Base-by-base conservation (phyloP, 2,888 invertebrate genomes). In the Drymonia ruficornis region DNA sequence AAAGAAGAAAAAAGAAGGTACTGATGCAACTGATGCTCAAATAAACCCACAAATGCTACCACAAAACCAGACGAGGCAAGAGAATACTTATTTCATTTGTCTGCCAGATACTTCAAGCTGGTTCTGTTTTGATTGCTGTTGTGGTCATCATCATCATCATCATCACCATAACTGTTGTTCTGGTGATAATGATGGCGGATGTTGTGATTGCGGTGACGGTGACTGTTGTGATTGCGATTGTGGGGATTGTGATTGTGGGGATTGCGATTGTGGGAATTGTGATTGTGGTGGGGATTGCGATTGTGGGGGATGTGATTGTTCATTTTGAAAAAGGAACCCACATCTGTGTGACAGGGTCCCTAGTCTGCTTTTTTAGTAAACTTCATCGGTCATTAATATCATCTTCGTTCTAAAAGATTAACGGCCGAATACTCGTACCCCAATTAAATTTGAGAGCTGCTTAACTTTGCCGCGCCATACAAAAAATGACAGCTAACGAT, bases 261-360 rank as follows among this genome's bases (percentile, higher is more conserved):
- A 50, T 6, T 28, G 52, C 28, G 19, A 19, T 15, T 40, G 31
- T 9, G 31, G 52, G 42, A 18, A 19, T 11, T 44, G 31, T 29
- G 48, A 28, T n/a, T 52, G 11, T 3, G 29, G 53, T 49, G 52
- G 53, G 12, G 55, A 49, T 34, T 55, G 56, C 28, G 45, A 50
- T 18, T 50, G 58, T 50, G 55, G 58, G 19, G 53, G 52, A 28
- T 56, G 59, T 55, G 56, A 29, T 6, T 50, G 50, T 50, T 9
- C 11, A 45, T 31, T 18, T 28, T 43, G 19, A 42, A 42, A 4
- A 40, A 40, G 15, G n/a, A n/a, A n/a, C n/a, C n/a, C n/a, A n/a
- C n/a, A n/a, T n/a, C n/a, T n/a, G n/a, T n/a, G n/a, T n/a, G n/a
- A n/a, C n/a, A n/a, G n/a, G n/a, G n/a, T n/a, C n/a, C n/a, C n/a